Conservation (phyloP, 2,888 invertebrate genomes). For the Syrphus vitripennis region DNA sequence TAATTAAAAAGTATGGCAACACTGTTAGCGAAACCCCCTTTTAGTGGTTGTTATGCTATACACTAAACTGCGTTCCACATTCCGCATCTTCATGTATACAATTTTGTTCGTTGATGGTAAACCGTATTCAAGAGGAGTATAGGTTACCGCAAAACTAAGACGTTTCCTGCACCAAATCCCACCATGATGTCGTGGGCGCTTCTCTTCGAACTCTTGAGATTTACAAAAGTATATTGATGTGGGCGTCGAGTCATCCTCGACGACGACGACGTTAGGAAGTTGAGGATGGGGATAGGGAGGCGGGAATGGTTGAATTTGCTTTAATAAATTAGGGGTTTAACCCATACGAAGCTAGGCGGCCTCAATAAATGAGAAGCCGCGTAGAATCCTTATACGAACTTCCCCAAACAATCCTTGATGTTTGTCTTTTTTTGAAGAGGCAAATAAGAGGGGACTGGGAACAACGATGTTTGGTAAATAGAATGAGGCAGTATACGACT, state of each 20-base stretch:
- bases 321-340: slow-evolving; percentile 65
- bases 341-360: slow-evolving; percentile 31
- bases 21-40: slow-evolving; percentile 18
- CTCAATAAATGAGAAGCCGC: slow-evolving; percentile 42
- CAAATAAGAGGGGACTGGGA: background rate
- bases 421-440: background rate
- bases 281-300: background rate
- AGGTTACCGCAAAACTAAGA: slow-evolving; percentile 64
- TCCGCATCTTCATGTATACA: slow-evolving; percentile 33
- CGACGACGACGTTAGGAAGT: no score
- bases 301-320: slow-evolving; percentile 42
- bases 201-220: slow-evolving; percentile 11
- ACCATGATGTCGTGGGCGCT: background rate
- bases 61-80: slow-evolving; percentile 32
- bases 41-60: slow-evolving; percentile 36
- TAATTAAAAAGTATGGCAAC: background rate
- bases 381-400: slow-evolving; percentile 41
- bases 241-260: background rate
- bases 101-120: slow-evolving; percentile 46
- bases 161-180: slow-evolving; percentile 28
- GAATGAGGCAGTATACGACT: background rate
- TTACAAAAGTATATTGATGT: background rate
- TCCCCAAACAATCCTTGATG: slow-evolving; percentile 27
- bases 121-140: slow-evolving; percentile 13
- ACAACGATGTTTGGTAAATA: background rate